A percentile compares a stretch with the other conserved stretches of the same genome.
phyloP scores from a whole-genome alignment of 2,888 invertebrate species.

The Aphidoletes aphidimyza region DNA sequence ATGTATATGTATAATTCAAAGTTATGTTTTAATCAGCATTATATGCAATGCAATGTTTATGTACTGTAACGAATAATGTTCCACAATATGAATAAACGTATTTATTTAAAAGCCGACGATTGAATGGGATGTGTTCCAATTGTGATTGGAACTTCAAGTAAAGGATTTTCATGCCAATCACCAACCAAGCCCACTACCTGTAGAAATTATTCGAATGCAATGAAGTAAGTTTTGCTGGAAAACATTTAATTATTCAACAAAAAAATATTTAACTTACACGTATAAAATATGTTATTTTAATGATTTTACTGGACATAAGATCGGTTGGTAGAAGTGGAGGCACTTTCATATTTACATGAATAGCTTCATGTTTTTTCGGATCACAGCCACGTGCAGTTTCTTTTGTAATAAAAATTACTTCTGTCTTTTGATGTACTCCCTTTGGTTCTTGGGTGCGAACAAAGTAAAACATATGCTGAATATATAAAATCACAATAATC shows the following conservation, averaged over 20 bases:
- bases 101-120: too few relatives aligned
- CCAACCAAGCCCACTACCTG: too few relatives aligned
- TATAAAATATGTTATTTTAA: background rate
- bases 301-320: background rate
- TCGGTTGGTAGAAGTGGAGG: constrained; percentile 42
- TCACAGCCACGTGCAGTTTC: background rate
- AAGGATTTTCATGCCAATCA: constrained; percentile 58
- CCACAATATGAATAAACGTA: too few relatives aligned
- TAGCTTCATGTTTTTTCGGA: too few relatives aligned
- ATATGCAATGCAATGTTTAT: too few relatives aligned
- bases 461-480: constrained; percentile 58
- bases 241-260: too few relatives aligned
- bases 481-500: constrained; percentile 73
- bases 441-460: constrained; percentile 67
- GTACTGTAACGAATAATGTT: too few relatives aligned
- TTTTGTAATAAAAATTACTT: background rate
- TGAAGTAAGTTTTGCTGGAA: too few relatives aligned
- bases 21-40: too few relatives aligned
- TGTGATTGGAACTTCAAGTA: constrained; percentile 61
- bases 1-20: too few relatives aligned
- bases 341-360: background rate
- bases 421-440: background rate
- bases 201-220: too few relatives aligned
- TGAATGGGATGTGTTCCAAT: constrained; percentile 62
- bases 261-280: too few relatives aligned